Evolutionary conservation across 2,797 vertebrate species (phyloP), one percentile per base, ranked within the genome.

Genomic region (Rallus crepitans): DNA sequence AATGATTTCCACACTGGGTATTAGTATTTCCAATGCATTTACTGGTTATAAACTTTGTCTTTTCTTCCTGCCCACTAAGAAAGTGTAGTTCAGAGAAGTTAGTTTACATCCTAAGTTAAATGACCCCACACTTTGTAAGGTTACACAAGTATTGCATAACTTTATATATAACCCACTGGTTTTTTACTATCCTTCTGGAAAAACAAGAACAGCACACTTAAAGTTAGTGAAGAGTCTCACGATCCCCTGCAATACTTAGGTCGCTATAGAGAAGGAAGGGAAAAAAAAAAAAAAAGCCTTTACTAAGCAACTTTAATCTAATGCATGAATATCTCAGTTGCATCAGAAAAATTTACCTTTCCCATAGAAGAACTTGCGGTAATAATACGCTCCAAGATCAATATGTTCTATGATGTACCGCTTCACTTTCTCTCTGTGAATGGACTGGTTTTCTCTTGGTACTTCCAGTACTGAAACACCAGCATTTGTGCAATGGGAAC

Each of bases 341-440:
- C n/a, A 68, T 88, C 12, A 77, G 16, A 73, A 77, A 65, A 82
- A 89, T 96, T 98, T 98, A 99, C 99, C 99, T 99, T 98, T 99
- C 68, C 99, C 99, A 9, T 99, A 99, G 98, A 99, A 99, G 98
- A 98, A 99, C 96, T 99, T 99, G 95, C 99, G 99, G 97, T 99
- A 99, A 93, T 99, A 99, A 97, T 99, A 99, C 2, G 99, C 99
- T 89, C 99, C 99, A 10, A 99, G 98, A 97, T 99, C 99, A 59
- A 99, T 99, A 96, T 99, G 99, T 42, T 99, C 99, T 33, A 99
- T 99, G 97, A 99, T 99, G 97, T 99, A 99, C 95, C 99, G 99
- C 90, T 99, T 99, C 94, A 99, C 99, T 96, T 99, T 99, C 98
- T 99, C 99, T 91, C 99, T 98, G 97, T 99, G 99, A 90, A 99